Evolutionary conservation across 2,797 vertebrate species (phyloP), one percentile per base, ranked within the genome.

Genomic region (Poecilia wingei): DNA sequence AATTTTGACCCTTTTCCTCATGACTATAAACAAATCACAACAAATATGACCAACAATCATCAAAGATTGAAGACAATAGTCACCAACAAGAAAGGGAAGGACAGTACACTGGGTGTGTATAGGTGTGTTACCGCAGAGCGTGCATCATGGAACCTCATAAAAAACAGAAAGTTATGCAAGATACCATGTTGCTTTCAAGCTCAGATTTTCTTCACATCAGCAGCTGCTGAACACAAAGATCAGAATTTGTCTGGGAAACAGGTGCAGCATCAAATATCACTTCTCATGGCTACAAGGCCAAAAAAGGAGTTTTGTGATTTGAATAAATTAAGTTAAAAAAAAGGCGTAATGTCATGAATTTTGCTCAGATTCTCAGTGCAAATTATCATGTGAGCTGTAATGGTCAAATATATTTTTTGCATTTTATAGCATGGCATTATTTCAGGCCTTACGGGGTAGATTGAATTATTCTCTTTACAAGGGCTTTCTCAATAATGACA

Each of bases 61-160:
- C 64, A 20, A 6, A 31, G 57, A 28, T 5, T 43, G 66, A 43
- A 41, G 39, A 12, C 28, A 69, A 69, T 41, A 25, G 18, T 25
- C 22, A 1, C 64, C 9, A 45, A 70, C 10, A 70, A 70, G 68
- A 45, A 28, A 28, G 3, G 12, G 14, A n/a, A 45, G 43, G 68
- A 70, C 68, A 7, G 22, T 70, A 70, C 41, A 70, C 25, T 70
- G 68, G 68, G 41, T 45, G 68, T 70, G 22, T 45, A 45, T 70
- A 70, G 68, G 68, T 28, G 66, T 69, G 68, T 70, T 70, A n/a
- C 41, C 10, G 7, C 12, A 28, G 25, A 28, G 2, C 41, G 43
- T 69, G 39, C 66, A 69, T 69, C 39, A 25, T 45, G 12, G 25
- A 70, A 70, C 41, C 22, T 45, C 39, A n/a, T 14, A 70, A 45